These are phyloP conservation scores for Paralinhomoeus sp. DNA, from an alignment of 2,888 invertebrate species.

Conservation along the genomic window DNA sequence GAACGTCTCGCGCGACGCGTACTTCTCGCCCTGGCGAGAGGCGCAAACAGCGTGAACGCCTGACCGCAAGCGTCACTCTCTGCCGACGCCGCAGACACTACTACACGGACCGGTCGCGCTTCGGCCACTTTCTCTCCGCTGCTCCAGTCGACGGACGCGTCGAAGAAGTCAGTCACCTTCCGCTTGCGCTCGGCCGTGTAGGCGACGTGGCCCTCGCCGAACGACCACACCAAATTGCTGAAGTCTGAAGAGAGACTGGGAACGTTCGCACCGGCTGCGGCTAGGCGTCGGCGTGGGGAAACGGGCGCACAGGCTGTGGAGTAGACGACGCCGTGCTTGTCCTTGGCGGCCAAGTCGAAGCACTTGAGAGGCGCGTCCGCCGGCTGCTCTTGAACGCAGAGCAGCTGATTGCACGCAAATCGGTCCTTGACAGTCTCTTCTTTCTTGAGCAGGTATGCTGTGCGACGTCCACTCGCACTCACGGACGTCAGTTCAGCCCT, in stretches of 20 bases:
- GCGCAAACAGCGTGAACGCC: too few relatives aligned
- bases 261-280: neutral
- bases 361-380: neutral
- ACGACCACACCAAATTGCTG: slow-evolving; percentile 2
- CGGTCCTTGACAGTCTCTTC: too few relatives aligned
- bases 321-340: neutral
- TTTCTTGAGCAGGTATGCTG: too few relatives aligned
- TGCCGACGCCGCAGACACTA: too few relatives aligned
- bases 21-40: slow-evolving; percentile 5
- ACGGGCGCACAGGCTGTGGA: too few relatives aligned
- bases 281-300: neutral
- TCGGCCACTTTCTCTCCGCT: neutral
- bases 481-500: too few relatives aligned
- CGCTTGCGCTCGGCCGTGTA: slow-evolving; percentile 3
- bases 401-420: too few relatives aligned
- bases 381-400: too few relatives aligned
- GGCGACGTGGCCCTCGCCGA: slow-evolving; percentile 5
- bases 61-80: too few relatives aligned
- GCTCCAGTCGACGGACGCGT: slow-evolving; percentile 1
- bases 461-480: too few relatives aligned
- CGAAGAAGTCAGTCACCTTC: slow-evolving; percentile 3
- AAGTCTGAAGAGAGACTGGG: too few relatives aligned
- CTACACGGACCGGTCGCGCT: too few relatives aligned
- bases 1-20: neutral
- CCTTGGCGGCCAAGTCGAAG: neutral